phyloP scores from a whole-genome alignment of 2,888 invertebrate genomes.

The Dysmachus trigonus region DNA sequence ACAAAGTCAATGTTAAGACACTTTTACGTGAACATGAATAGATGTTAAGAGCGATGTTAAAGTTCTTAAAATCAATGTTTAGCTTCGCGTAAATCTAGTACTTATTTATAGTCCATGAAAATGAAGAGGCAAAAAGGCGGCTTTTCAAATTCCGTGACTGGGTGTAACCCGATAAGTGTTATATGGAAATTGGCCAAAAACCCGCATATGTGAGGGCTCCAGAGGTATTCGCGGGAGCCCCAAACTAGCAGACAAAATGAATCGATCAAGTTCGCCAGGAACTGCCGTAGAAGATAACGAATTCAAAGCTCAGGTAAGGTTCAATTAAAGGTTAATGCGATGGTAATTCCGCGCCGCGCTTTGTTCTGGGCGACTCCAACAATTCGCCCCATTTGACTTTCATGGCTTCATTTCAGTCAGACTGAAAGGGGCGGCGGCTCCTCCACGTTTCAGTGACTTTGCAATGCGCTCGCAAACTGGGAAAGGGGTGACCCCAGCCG shows the following conservation, averaged over 20 bases:
- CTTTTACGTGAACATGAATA: too few species aligned
- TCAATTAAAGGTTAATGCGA: conserved; percentile 14
- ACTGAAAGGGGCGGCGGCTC: not conserved
- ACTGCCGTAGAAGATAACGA: not conserved
- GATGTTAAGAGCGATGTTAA: too few species aligned
- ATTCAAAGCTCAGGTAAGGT: conserved; percentile 7
- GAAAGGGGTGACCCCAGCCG: not conserved
- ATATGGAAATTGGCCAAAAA: not conserved
- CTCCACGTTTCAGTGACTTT: not conserved
- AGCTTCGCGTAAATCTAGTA: too few species aligned
- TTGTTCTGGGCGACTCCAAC: not conserved
- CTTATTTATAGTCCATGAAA: too few species aligned
- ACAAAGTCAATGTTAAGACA: too few species aligned
- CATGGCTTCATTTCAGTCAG: not conserved
- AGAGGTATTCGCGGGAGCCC: not conserved
- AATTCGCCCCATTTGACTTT: not conserved
- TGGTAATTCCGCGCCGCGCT: not conserved
- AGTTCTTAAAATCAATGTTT: too few species aligned
- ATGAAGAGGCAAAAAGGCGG: too few species aligned
- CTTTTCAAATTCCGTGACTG: too few species aligned
- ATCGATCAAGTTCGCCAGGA: not conserved
- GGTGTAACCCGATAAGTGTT: too few species aligned
- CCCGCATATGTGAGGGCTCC: not conserved
- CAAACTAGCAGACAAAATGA: not conserved
- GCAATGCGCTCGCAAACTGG: not conserved